A percentile compares a stretch with the other conserved stretches of the same genome.
phyloP scores from a whole-genome alignment of 1,140 invertebrate species.

The Lethrus apterus region DNA sequence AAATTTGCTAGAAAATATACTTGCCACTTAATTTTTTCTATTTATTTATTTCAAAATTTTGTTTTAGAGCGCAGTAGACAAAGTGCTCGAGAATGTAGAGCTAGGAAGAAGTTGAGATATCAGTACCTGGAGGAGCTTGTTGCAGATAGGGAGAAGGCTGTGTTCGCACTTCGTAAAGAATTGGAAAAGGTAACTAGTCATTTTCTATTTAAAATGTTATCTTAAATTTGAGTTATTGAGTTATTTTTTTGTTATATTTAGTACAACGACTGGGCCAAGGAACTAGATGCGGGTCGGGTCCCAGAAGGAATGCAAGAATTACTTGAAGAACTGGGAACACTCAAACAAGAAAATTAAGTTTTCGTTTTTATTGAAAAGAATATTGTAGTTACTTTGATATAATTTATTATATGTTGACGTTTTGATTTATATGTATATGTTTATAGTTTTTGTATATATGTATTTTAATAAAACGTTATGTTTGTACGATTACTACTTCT shows the following conservation, averaged over 20 bases:
- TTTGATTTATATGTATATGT: too few relatives aligned
- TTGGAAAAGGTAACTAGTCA: conserved; percentile 68
- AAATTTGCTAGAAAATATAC: not conserved
- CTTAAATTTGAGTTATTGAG: not conserved
- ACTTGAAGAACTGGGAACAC: conserved; percentile 55
- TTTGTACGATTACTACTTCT: too few relatives aligned
- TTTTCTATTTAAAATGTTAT: conserved; percentile 3
- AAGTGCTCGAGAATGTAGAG: conserved; percentile 93
- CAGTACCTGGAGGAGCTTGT: conserved; percentile 97
- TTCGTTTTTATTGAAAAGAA: too few relatives aligned
- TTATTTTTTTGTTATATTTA: conserved; percentile 44
- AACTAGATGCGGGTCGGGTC: conserved; percentile 68
- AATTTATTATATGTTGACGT: too few relatives aligned
- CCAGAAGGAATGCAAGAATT: conserved; percentile 69
- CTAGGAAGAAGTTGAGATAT: conserved; percentile 92
- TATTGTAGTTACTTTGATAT: too few relatives aligned
- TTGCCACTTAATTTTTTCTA: not conserved
- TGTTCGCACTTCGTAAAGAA: conserved; percentile 80
- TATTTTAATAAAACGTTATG: too few relatives aligned
- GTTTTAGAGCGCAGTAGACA: conserved; percentile 86
- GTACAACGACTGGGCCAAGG: conserved; percentile 73
- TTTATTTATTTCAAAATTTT: conserved; percentile 17
- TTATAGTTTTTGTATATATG: too few relatives aligned
- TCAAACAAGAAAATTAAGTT: conserved; percentile 54
- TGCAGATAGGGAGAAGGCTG: conserved; percentile 87